Evolutionary conservation across 2,113 vertebrate genomes (phyloP), one percentile per base, ranked within the genome.

Genomic region (Myodes glareolus): DNA sequence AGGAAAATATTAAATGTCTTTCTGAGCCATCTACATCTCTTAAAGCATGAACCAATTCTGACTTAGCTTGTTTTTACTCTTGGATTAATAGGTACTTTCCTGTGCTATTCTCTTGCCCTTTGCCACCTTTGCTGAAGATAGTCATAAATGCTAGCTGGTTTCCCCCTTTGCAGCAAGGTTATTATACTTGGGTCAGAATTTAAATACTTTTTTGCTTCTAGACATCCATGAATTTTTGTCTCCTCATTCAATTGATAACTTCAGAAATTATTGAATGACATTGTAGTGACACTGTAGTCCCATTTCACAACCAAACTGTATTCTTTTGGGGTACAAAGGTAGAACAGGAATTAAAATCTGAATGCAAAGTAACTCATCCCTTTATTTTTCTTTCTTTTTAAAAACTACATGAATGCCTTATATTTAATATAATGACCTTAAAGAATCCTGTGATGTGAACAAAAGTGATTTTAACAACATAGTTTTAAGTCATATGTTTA

Each of bases 391-490:
- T 84, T 42, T 27, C 1, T 17, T 63, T 82, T 13, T 14, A 39
- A 25, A 81, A n/a, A 7, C 27, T 94, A 94, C 67, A 89, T 63
- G 10, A 94, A 61, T 65, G 29, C 36, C 65, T 85, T 76, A 47
- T 45, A 94, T 92, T 96, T 95, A 81, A 94, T 77, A 42, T 88
- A 29, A 36, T 81, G 1, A 82, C 45, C 19, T 76, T 61, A 88
- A 94, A 95, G 39, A 72, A 80, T 84, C 12, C 3, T 86, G 82
- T 88, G 42, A 47, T 52, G 50, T 61, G 36, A 95, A 77, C 19
- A 92, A 47, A 0, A 42, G 70, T 76, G 6, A 10, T 47, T 90
- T 85, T n/a, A 31, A 61, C 39, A 81, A 58, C 13, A 52, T 73
- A 82, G 82, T 82, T n/a, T 39, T 73, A 92, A 94, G 21, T 0